Evolutionary conservation across 2,113 vertebrate species (phyloP).

Genomic region (Oryctolagus cuniculus): DNA sequence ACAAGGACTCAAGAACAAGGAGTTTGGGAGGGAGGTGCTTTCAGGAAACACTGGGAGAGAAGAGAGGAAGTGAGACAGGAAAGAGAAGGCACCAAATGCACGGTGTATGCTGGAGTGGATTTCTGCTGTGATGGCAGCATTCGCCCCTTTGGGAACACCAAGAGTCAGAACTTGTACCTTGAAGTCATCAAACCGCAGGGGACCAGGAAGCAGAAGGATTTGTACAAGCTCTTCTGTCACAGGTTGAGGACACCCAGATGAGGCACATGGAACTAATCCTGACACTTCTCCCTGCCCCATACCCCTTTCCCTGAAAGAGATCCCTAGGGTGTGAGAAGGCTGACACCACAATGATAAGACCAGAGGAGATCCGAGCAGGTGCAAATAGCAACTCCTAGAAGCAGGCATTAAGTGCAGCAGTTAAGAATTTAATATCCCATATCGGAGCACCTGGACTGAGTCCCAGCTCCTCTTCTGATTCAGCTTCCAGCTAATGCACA

Average conservation of each 20-base stretch:
- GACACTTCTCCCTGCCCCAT: not conserved
- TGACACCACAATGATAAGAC: not conserved
- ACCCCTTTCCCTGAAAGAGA: not conserved
- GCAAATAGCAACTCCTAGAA: fast-evolving
- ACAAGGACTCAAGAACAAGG: not conserved
- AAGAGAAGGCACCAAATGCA: not conserved
- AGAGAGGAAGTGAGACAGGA: not conserved
- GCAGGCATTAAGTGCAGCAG: too few species aligned
- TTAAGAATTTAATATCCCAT: too few species aligned
- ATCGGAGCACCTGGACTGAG: too few species aligned
- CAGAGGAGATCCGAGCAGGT: not conserved
- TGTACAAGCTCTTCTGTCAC: not conserved
- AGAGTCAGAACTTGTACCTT: not conserved
- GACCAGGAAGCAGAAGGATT: not conserved
- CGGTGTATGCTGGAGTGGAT: not conserved
- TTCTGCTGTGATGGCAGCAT: not conserved
- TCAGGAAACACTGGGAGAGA: not conserved
- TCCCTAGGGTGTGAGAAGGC: not conserved
- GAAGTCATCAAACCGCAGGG: constrained; percentile 1
- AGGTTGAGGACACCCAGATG: not conserved
- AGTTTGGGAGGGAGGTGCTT: not conserved
- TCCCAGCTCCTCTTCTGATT: too few species aligned
- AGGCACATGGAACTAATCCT: not conserved
- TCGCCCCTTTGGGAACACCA: not conserved
- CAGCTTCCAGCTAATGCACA: too few species aligned